A percentile compares a stretch with the other conserved stretches of the same genome.
Conservation (phyloP, 2,113 vertebrate genomes). For the Semnornis frantzii region DNA sequence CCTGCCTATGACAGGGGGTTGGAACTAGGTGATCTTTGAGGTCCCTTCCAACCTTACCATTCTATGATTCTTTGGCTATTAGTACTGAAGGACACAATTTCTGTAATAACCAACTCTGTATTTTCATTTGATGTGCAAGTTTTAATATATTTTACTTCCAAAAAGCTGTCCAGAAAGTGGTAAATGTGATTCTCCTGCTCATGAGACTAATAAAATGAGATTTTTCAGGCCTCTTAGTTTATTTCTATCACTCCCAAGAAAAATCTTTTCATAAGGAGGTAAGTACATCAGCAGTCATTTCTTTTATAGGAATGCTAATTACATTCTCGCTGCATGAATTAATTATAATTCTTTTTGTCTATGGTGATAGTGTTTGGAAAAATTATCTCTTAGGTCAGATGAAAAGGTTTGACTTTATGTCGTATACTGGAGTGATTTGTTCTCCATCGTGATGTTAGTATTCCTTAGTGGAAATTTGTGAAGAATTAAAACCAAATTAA, state of each 20-base stretch:
- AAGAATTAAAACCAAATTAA: constrained; percentile 73
- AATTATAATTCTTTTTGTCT: constrained; percentile 71
- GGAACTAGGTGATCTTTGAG: too few species aligned
- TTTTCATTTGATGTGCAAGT: constrained; percentile 49
- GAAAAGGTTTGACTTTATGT: constrained; percentile 68
- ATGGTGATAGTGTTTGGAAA: constrained; percentile 70
- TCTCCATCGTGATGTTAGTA: constrained; percentile 58
- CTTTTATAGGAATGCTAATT: constrained; percentile 72
- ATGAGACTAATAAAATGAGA: constrained; percentile 28
- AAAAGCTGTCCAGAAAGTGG: neutral
- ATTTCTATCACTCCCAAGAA: constrained; percentile 43
- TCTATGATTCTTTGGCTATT: constrained; percentile 37
- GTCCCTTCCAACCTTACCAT: too few species aligned
- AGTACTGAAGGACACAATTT: constrained; percentile 44
- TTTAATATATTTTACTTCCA: constrained; percentile 24
- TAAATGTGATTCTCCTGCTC: neutral
- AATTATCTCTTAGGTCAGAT: constrained; percentile 70
- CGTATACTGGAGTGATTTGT: constrained; percentile 55
- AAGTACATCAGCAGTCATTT: constrained; percentile 36
- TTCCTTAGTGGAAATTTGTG: constrained; percentile 54
- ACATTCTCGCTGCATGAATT: constrained; percentile 68
- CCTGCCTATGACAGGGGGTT: too few species aligned
- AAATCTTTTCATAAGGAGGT: constrained; percentile 14
- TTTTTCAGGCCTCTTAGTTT: constrained; percentile 46
- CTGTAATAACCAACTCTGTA: constrained; percentile 3